These are phyloP conservation scores for Turdus rufiventris DNA, from an alignment of 2,113 vertebrate genomes.

Conservation along the genomic window DNA sequence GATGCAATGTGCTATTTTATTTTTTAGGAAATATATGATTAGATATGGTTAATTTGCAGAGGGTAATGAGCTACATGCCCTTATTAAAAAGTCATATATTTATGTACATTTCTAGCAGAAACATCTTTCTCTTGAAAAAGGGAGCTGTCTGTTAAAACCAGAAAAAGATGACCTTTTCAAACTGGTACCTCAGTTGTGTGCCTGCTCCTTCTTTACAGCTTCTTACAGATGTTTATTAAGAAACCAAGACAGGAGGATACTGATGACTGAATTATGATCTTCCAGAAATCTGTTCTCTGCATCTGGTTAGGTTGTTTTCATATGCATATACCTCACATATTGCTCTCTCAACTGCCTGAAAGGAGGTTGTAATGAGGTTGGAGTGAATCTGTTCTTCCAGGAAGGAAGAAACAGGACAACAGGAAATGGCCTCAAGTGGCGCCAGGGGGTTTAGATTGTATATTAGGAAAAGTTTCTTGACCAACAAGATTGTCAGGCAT, in stretches of 20 bases:
- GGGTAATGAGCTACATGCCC: slow-evolving; percentile 56
- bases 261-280: not conserved
- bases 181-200: not conserved
- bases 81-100: slow-evolving; percentile 45
- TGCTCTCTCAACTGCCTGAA: not conserved
- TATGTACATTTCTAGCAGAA: slow-evolving; percentile 1
- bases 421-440: not conserved
- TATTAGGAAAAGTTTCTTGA: not conserved
- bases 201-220: not conserved
- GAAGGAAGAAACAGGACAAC: not conserved
- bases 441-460: not conserved
- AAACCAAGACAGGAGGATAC: not conserved
- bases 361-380: not conserved
- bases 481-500: not conserved
- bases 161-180: not conserved
- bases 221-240: not conserved
- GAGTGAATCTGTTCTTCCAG: not conserved
- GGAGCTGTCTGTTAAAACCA: not conserved
- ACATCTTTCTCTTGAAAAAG: not conserved
- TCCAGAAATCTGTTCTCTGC: not conserved
- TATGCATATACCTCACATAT: not conserved
- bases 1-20: slow-evolving; percentile 56
- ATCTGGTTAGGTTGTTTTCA: not conserved
- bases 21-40: slow-evolving; percentile 64
- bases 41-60: slow-evolving; percentile 58